Evolutionary conservation across 1,140 invertebrate species (phyloP), one percentile per base, ranked within the genome.

Genomic region (Zaprionus gabonicus): DNA sequence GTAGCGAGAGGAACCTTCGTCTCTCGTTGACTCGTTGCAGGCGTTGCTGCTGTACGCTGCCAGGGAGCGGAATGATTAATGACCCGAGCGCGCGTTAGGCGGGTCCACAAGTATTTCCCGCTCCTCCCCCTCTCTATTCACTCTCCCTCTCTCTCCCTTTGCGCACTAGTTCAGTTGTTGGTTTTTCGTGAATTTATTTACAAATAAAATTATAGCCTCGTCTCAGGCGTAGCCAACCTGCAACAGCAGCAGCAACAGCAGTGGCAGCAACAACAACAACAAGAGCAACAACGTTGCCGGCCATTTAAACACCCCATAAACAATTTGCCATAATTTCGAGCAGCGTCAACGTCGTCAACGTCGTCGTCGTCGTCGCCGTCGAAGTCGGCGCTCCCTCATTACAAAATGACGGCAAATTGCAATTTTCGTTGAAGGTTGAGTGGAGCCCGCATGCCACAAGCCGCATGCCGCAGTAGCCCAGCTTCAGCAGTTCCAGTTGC

Each of bases 321-420:
- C 83, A 87, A 87, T 87, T 87, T 87, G 83, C 83, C 83, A 87
- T 87, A 87, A 87, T 88, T 87, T 87, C 75, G 84, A 88, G 67
- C 74, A 66, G 70, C 74, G 74, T 64, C 74, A 60, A 72, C 63
- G 44, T 65, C 68, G 59, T 31, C 34, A 70, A 75, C 66, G 71
- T 73, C 69, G 81, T 66, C 55, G 80, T 58, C 44, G 63, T 38
- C 41, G 60, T 46, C 44, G 68, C 41, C 36, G 78, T 38, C 69
- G 64, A 53, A 49, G 63, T 71, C 67, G 81, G 81, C 84, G 83
- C 83, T 87, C 81, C 81, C 85, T 88, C 85, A 88, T 88, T 88
- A 88, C 85, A 88, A 88, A 88, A 88, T 88, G 85, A 88, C 85
- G 85, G 85, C 85, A 88, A 88, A 88, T 88, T 88, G 85, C 85